Base-by-base conservation (phyloP, 2,797 vertebrate species). In the Rhynchonycteris naso region DNA sequence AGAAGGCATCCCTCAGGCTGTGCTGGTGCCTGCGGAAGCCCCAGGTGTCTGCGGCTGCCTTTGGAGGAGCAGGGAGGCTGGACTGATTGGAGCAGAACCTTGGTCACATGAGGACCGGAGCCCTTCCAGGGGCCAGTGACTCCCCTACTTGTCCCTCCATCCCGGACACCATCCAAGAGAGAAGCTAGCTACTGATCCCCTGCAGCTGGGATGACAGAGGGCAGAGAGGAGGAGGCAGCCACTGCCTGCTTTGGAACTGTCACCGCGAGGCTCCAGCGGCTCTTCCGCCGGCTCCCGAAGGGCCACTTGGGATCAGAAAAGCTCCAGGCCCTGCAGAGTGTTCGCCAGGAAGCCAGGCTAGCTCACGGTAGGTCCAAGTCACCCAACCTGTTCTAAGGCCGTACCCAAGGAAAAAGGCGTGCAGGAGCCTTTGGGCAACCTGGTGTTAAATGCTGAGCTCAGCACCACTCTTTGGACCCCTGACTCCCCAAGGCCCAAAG, bases 201-300 rank as follows among this genome's bases (percentile, higher is more conserved):
- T 18, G 18, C 52, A 11, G 80, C 61, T 2, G 95, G 76, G 97
- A 98, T 98, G 98, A 93, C 74, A 1, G 98, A 98, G 0, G 94
- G 92, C 96, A 95, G 90, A 90, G 94, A 98, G 22, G 96, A 97
- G 83, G 98, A 65, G 4, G 98, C 90, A 10, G 98, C 95, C 0
- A 97, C 98, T 0, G 96, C 99, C 88, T 99, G 99, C 97, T 99
- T 99, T 5, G 98, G 99, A n/a, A 98, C 99, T 0, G 96, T 99
- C 54, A 98, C 99, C 0, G 98, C 98, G 87, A 98, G 98, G 92
- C 98, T 99, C 91, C 98, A 98, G 50, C 98, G 98, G 89, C 97
- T 99, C 96, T 99, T 99, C 91, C 97, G 98, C 93, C 98, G 99
- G 95, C 98, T 99, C 66, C 99, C 99, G 52, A 99, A 99, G 98